Evolutionary conservation across 1,140 invertebrate genomes (phyloP), one percentile per base, ranked within the genome.

Genomic region (Brachionus paranguensis): DNA sequence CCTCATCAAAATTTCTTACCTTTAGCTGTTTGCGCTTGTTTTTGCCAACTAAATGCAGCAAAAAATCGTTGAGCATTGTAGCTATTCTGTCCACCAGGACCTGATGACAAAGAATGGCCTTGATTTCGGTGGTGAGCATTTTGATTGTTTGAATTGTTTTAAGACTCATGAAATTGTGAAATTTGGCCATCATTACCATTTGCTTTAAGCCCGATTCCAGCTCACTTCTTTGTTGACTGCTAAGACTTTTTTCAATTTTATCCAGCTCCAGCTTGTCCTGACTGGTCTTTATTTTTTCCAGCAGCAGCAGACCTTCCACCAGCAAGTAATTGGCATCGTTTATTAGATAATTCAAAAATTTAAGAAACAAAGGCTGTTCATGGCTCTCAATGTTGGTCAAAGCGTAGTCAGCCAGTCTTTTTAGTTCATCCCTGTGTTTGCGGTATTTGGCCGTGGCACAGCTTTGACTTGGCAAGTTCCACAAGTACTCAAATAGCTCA

Each of bases 251-350:
- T 11, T 83, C 68, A 72, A 85, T 96, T 78, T 93, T 93, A 7
- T 93, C 94, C 14, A 91, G 92, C 84, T 94, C 93, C 84, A 93
- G 86, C 84, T 88, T 87, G 37, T 87, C 86, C 83, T 91, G 90
- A 53, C 89, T 88, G 72, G 90, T 89, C 86, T 89, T 89, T n/a
- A 91, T 87, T 84, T 90, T 89, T 68, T 86, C 88, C 90, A 91
- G 90, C 68, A 88, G 89, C 88, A 90, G 91, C 4, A 98, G 90
- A 0, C 95, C 95, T 89, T 98, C 96, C 88, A 97, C 96, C 83
- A 97, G 88, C 3, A 98, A 89, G 89, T 95, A 98, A 20, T 96
- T 96, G 74, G 96, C 95, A 91, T 98, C 96, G 88, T 98, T 98
- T 87, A 97, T 96, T 2, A 98, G 90, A 60, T 98, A 90, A 91